Percentiles rank a stretch among this genome's conserved stretches.
phyloP scores from a whole-genome alignment of 1,140 invertebrate species.

The Aethina tumida region DNA sequence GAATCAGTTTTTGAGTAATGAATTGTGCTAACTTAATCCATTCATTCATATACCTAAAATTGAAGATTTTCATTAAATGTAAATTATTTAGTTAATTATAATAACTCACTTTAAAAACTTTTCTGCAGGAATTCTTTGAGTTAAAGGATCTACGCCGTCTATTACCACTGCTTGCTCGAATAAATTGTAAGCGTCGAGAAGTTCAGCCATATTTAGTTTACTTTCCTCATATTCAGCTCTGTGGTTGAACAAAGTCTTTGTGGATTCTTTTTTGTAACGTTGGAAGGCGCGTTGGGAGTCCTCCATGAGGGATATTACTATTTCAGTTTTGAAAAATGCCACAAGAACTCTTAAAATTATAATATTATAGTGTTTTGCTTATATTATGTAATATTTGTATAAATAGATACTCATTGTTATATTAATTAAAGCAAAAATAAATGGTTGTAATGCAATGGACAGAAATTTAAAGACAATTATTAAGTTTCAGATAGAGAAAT shows the following conservation, averaged over 20 bases:
- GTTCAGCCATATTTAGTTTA: constrained; percentile 24
- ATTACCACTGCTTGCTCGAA: constrained; percentile 35
- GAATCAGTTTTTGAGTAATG: too few relatives aligned
- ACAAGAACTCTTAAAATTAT: too few relatives aligned
- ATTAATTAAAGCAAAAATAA: too few relatives aligned
- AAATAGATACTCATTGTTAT: too few relatives aligned
- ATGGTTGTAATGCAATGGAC: too few relatives aligned
- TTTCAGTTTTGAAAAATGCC: constrained; percentile 30
- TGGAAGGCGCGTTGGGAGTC: constrained; percentile 20
- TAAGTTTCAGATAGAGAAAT: too few relatives aligned
- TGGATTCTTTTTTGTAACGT: constrained; percentile 19
- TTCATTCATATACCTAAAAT: too few relatives aligned
- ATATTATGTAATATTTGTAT: too few relatives aligned
- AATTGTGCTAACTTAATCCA: too few relatives aligned
- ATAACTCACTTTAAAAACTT: constrained; percentile 26
- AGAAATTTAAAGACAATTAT: too few relatives aligned
- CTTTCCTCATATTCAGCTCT: constrained; percentile 34
- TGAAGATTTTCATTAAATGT: constrained; percentile 24
- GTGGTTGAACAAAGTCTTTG: constrained; percentile 23
- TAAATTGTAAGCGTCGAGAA: constrained; percentile 23
- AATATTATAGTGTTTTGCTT: too few relatives aligned
- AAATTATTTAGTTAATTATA: constrained; percentile 23
- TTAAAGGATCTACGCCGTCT: constrained; percentile 30
- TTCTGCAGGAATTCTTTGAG: constrained; percentile 37
- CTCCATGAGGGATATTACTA: constrained; percentile 27